Base-by-base conservation (phyloP, 2,888 invertebrate species). In the Cryptosula pallasiana region DNA sequence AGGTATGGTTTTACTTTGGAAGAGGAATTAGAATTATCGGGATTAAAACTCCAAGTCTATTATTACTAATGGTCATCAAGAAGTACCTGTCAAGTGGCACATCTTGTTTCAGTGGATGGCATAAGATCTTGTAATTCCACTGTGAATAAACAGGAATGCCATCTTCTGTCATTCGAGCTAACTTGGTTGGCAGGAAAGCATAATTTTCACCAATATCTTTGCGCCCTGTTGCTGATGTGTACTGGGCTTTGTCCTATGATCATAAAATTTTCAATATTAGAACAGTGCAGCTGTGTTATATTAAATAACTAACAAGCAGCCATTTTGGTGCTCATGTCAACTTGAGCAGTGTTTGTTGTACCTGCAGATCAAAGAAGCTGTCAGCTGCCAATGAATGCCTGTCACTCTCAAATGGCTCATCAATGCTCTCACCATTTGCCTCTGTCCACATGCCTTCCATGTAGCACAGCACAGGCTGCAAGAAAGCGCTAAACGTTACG, bases 51-150 rank as follows among this genome's bases (percentile, higher is more conserved):
- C n/a, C n/a, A n/a, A n/a, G n/a, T n/a, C n/a, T n/a, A n/a, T n/a
- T n/a, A n/a, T n/a, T n/a, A n/a, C n/a, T n/a, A n/a, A n/a, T n/a
- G n/a, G n/a, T n/a, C n/a, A n/a, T n/a, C n/a, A n/a, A n/a, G n/a
- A n/a, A n/a, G 16, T 25, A 57, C 63, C 63, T 63, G 63, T 32
- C 32, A 16, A 73, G 29, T 13, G 76, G 77, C 2, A 79, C 69
- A 35, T 77, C 75, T 16, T 72, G 23, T 2, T 75, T 74, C 29
- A 78, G 27, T 35, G 77, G 77, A 72, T 78, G 77, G 54, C 77
- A 78, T 0, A 74, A 57, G 35, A 79, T 79, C 54, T 71, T 75
- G 75, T 79, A 79, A 72, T 79, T 79, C 79, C 79, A 79, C 57
- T 79, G 79, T 9, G 79, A 78, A 36, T 75, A 77, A 32, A 77